Conservation (phyloP, 2,113 vertebrate genomes). For the Limanda limanda region DNA sequence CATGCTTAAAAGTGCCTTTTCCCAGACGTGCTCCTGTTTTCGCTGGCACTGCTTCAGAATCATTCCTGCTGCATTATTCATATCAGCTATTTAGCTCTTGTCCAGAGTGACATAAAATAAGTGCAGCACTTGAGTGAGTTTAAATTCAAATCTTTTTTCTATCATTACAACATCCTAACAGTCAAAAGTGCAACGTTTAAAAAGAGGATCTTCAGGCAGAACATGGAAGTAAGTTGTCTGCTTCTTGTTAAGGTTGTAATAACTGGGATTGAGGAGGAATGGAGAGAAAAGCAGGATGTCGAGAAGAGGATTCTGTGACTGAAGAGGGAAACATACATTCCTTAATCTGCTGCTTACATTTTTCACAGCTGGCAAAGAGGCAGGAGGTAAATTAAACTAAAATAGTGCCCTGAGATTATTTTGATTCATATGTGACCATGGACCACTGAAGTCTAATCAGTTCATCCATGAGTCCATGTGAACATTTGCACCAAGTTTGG, state of each 20-base stretch:
- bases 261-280: background rate
- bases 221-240: background rate
- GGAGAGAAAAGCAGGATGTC: background rate
- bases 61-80: conserved; percentile 41
- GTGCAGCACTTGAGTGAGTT: conserved; percentile 17
- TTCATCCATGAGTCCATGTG: background rate
- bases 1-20: conserved; percentile 12
- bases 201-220: background rate
- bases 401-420: too few species aligned
- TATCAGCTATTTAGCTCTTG: conserved; percentile 23
- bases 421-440: background rate
- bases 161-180: background rate
- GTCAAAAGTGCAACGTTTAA: background rate
- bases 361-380: background rate
- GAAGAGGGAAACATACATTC: background rate
- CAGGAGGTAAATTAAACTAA: background rate
- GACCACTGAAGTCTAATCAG: background rate
- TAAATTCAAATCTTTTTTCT: background rate
- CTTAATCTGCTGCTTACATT: background rate
- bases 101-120: conserved; percentile 25
- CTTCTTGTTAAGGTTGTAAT: background rate
- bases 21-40: conserved; percentile 20
- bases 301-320: background rate
- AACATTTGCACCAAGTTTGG: too few species aligned
- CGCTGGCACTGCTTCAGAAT: background rate